Evolutionary conservation across 2,888 invertebrate species (phyloP), one percentile per base, ranked within the genome.

Genomic region (Eupithecia pulchellata): DNA sequence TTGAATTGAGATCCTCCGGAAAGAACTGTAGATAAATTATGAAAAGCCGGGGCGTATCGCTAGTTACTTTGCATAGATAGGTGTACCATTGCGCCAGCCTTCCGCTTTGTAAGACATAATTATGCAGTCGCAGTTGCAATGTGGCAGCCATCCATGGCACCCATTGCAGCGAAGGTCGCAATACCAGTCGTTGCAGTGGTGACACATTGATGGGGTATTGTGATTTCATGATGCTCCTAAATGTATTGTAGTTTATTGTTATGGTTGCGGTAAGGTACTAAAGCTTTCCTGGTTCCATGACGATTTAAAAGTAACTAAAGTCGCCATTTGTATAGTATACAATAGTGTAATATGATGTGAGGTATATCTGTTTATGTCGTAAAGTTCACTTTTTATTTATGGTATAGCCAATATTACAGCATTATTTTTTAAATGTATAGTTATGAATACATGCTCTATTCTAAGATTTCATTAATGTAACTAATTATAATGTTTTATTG

Each of bases 81-180:
- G 20, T 47, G 20, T 47, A 47, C 20, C 52, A 30, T 60, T 60
- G 58, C 58, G n/a, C 32, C 32, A 60, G n/a, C 20, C n/a, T 60
- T 60, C 58, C 58, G 58, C 27, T 57, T 14, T 47, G n/a, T 29
- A 62, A 60, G 2, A 60, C 58, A 32, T 60, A 60, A 60, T 60
- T 60, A 60, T 60, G 32, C 29, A 30, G 32, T 60, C 32, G 58
- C 58, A 60, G 32, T 60, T 60, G 58, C 58, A 60, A 60, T 30
- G 11, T n/a, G 27, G n/a, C 58, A n/a, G n/a, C 30, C 58, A 60
- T 60, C 58, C 58, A 60, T 60, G 39, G 58, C 17, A 30, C 17
- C 58, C 58, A 60, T 60, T 60, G 58, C 58, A 30, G 30, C n/a
- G 58, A 60, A 60, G 58, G 58, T 20, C n/a, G n/a, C n/a, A n/a